Conservation (phyloP, 1,140 invertebrate genomes). For the Platorchestia sp. region DNA sequence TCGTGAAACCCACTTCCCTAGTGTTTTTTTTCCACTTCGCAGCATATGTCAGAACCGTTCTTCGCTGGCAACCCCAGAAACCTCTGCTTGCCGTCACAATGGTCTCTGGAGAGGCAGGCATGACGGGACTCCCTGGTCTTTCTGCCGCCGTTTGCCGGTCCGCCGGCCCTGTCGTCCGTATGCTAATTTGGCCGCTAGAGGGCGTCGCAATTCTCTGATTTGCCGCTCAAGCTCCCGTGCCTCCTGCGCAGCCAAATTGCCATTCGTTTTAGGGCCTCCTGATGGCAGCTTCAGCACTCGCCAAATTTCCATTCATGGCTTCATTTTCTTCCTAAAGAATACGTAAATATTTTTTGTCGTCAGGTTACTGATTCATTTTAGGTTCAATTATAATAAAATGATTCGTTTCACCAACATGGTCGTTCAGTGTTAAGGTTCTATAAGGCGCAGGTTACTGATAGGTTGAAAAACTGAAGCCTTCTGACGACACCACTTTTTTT, state of each 20-base stretch:
- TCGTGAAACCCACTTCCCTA: too few species aligned
- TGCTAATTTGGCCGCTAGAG: constrained; percentile 27
- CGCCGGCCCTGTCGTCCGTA: constrained; percentile 14
- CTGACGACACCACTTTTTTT: too few species aligned
- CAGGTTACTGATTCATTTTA: neutral
- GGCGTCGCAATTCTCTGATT: constrained; percentile 50
- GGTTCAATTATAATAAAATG: neutral
- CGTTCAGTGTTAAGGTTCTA: neutral
- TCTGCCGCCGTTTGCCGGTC: neutral
- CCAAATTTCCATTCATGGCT: constrained; percentile 32
- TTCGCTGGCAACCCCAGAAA: neutral
- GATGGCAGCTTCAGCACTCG: constrained; percentile 28
- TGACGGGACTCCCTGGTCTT: neutral
- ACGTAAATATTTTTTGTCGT: neutral
- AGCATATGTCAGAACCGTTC: neutral
- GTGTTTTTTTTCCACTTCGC: neutral
- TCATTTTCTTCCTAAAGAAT: neutral
- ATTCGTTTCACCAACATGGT: neutral
- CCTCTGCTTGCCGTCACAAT: neutral
- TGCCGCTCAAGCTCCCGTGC: constrained; percentile 10
- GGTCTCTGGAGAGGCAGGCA: neutral
- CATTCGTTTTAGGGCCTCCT: neutral
- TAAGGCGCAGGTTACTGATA: neutral
- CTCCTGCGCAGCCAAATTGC: constrained; percentile 47
- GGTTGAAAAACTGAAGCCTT: too few species aligned